These are phyloP conservation scores for Eumacrocentrus americanus DNA, from an alignment of 2,888 invertebrate genomes.

Conservation along the genomic window DNA sequence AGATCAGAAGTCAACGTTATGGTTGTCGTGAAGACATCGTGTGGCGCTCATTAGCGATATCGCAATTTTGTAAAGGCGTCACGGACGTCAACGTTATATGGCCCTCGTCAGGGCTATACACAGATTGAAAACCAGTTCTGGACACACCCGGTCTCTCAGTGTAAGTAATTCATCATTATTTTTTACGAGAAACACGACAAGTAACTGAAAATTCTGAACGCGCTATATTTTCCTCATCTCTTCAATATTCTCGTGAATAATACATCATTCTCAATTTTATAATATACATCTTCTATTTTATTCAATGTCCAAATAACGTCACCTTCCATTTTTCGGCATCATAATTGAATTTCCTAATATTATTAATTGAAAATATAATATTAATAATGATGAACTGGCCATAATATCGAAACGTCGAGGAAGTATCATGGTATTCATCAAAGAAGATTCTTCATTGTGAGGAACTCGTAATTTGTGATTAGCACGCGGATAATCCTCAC, in stretches of 20 bases:
- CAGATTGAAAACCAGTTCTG: conserved; percentile 47
- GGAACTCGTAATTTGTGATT: conserved; percentile 21
- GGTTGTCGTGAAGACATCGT: background rate
- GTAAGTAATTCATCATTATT: conserved; percentile 10
- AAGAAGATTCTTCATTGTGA: background rate
- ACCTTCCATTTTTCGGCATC: background rate
- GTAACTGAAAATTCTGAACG: background rate
- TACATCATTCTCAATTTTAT: background rate
- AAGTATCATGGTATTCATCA: background rate
- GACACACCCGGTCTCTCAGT: background rate
- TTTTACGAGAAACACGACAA: background rate
- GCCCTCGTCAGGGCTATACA: conserved; percentile 33
- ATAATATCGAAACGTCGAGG: too few species aligned
- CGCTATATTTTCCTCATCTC: background rate
- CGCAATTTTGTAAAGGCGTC: conserved; percentile 19
- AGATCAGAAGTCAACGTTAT: background rate
- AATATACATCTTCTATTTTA: background rate
- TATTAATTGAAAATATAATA: background rate
- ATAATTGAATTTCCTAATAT: background rate
- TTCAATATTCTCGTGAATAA: too few species aligned
- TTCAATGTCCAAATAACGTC: background rate
- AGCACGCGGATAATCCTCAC: conserved; percentile 18
- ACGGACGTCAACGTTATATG: conserved; percentile 29
- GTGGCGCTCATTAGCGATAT: conserved; percentile 21
- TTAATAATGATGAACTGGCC: background rate